These are phyloP conservation scores for Chascanopsetta lugubris DNA, from an alignment of 2,113 vertebrate genomes.

Conservation along the genomic window DNA sequence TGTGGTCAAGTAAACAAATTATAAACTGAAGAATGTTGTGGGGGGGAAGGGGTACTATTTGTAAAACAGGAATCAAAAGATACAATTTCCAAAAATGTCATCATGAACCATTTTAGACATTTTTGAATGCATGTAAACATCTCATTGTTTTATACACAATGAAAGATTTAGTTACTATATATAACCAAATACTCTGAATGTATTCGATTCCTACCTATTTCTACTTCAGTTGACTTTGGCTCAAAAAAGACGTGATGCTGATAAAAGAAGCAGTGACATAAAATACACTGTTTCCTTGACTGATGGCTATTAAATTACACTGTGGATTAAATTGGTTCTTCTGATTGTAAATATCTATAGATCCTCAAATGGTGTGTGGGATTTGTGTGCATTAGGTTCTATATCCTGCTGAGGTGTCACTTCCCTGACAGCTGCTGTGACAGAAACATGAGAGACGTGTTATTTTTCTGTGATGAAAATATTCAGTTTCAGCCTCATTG, in stretches of 20 bases:
- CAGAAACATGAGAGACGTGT: not conserved
- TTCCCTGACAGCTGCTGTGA: not conserved
- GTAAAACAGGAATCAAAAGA: too few species aligned
- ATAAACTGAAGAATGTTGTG: too few species aligned
- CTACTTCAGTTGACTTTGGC: not conserved
- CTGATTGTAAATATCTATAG: not conserved
- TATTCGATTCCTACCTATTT: not conserved
- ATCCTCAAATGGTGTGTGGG: not conserved
- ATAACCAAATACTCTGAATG: not conserved
- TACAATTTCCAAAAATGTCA: too few species aligned
- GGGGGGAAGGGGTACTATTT: too few species aligned
- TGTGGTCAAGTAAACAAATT: too few species aligned
- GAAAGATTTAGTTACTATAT: not conserved
- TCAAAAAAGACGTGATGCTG: too few species aligned
- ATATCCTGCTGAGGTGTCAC: not conserved
- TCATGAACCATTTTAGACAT: not conserved
- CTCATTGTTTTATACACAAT: not conserved
- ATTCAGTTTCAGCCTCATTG: not conserved
- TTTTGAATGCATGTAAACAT: not conserved
- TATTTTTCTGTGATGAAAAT: slow-evolving; percentile 1
- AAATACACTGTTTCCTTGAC: not conserved
- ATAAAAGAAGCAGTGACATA: not conserved
- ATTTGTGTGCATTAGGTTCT: not conserved
- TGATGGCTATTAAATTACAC: not conserved
- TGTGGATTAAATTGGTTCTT: not conserved